Evolutionary conservation across 2,888 invertebrate genomes (phyloP), one percentile per base, ranked within the genome.

Genomic region (Eupithecia pulchellata): DNA sequence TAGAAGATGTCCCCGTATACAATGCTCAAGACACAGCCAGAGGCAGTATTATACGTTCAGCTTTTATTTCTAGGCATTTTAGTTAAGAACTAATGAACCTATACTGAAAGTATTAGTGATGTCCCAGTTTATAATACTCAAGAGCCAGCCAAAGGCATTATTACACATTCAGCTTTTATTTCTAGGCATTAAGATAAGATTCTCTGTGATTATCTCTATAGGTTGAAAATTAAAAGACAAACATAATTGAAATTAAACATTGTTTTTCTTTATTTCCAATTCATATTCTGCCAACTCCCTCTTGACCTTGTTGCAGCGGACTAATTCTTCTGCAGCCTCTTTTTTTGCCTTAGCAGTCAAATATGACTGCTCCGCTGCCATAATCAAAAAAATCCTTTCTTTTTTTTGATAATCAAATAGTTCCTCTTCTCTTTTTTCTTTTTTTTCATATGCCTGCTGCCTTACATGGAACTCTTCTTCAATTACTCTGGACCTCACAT

Each of bases 11-110:
- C 55, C 55, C 27, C 14, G 13, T 55, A 27, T 55, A 1, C 4
- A 55, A 55, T 55, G 55, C 55, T 55, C 27, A 55, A 55, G 55
- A 65, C 52, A 65, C 55, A 55, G 32, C 52, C 30, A 55, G 64
- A 55, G 34, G 34, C 29, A 65, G 47, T 52, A 65, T 65, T 55
- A 65, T 55, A 65, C 64, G 39, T 62, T 62, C 14, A 14, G 30
- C 25, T 47, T 65, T 65, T 55, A 65, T 20, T 65, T 27, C 27
- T 55, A 27, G 55, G 27, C 55, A 55, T 55, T 55, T 27, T 55
- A 55, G 11, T 13, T 52, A 11, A 25, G 25, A 52, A 52, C 25
- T 0, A 52, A 52, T 52, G 1, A n/a, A 42, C n/a, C n/a, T 17
- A 11, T 11, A 39, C 39, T 11, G 1, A 6, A 42, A 42, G 14